Evolutionary conservation across 64 coral and sea anemone species (phyloP).

Genomic region (Catalaphyllia jardinei): DNA sequence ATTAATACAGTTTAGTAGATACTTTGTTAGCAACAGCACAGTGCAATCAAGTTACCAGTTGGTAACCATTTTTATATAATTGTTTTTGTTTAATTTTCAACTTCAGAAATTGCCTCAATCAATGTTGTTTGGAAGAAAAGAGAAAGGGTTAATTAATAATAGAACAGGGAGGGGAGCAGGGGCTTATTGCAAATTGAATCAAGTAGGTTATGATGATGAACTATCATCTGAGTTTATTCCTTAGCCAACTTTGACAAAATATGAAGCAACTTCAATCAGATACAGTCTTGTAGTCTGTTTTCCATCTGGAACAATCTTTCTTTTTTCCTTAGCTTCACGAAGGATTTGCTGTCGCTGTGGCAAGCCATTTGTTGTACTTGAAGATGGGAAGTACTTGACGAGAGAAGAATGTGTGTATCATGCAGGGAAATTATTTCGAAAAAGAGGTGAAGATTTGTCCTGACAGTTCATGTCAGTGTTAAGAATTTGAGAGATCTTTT

Average conservation of each 20-base stretch:
- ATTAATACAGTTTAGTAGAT: no score
- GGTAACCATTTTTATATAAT: no score
- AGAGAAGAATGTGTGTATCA: slow-evolving; percentile 92
- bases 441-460: slow-evolving; percentile 63
- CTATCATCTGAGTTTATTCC: no score
- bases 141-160: no score
- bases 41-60: no score
- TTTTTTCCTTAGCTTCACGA: slow-evolving; percentile 38
- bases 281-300: background rate
- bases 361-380: slow-evolving; percentile 63
- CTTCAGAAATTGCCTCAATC: no score
- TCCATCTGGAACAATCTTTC: background rate
- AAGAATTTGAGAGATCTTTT: background rate
- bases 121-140: no score
- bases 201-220: background rate
- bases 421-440: slow-evolving; percentile 77
- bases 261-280: background rate
- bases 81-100: no score
- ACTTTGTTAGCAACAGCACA: no score
- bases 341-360: slow-evolving; percentile 93
- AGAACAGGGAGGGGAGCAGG: no score
- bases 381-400: slow-evolving; percentile 73
- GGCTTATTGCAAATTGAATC: background rate
- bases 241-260: background rate
- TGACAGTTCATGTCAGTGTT: background rate